These are phyloP conservation scores for Rhinogobius similis DNA, from an alignment of 2,113 vertebrate species.

Conservation along the genomic window DNA sequence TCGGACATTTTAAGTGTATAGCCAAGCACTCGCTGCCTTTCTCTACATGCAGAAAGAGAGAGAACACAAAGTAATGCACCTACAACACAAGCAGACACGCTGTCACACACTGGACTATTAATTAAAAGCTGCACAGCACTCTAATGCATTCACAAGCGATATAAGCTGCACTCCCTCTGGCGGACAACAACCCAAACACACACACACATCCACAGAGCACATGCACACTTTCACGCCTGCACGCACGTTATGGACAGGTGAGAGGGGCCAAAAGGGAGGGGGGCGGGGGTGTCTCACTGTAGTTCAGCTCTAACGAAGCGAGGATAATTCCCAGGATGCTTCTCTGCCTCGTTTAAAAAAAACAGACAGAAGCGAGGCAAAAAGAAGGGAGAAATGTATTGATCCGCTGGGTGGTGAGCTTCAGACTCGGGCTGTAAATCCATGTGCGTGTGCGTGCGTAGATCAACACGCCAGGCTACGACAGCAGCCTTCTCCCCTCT, in stretches of 20 bases:
- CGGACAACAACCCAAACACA: constrained; percentile 50
- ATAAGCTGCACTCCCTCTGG: constrained; percentile 67
- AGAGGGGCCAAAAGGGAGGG: constrained; percentile 24
- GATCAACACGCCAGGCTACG: constrained; percentile 49
- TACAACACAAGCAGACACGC: constrained; percentile 44
- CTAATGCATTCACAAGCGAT: constrained; percentile 54
- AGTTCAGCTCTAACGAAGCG: constrained; percentile 56
- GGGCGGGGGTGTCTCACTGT: constrained; percentile 29
- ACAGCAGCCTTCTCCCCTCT: constrained; percentile 46
- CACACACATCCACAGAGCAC: constrained; percentile 7
- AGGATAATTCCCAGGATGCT: constrained; percentile 67
- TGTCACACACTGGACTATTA: constrained; percentile 51
- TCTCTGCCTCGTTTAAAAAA: constrained; percentile 56
- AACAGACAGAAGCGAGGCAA: constrained; percentile 37
- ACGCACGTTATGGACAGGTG: constrained; percentile 68
- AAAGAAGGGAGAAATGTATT: constrained; percentile 49
- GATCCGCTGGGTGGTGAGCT: constrained; percentile 58
- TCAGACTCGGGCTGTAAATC: constrained; percentile 69
- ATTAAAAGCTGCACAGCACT: constrained; percentile 64
- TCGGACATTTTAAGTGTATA: constrained; percentile 70
- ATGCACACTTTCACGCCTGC: constrained; percentile 14
- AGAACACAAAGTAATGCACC: constrained; percentile 36
- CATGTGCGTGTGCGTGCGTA: constrained; percentile 55
- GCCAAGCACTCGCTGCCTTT: constrained; percentile 37
- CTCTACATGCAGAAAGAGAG: constrained; percentile 56